A percentile compares a stretch with the other conserved stretches of the same genome.
phyloP scores from a whole-genome alignment of 2,888 invertebrate genomes.

The Rhaphigaster nebulosa region DNA sequence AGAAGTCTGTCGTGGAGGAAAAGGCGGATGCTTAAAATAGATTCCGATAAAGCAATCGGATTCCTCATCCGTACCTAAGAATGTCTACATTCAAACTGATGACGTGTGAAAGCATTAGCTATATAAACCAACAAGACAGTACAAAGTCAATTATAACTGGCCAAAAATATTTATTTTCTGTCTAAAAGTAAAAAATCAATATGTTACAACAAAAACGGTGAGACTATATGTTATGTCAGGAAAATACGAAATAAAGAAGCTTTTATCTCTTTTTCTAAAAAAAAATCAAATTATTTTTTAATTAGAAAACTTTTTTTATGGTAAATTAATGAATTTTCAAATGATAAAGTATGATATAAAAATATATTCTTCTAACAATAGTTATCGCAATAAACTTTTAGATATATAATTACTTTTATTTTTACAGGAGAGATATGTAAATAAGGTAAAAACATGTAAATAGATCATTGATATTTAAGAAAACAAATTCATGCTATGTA shows the following conservation, averaged over 20 bases:
- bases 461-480: background rate
- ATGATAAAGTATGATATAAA: background rate
- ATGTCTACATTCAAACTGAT: background rate
- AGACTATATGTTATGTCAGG: background rate
- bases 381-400: background rate
- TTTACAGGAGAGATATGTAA: background rate
- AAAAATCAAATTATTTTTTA: background rate
- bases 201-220: no score
- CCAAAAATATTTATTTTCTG: background rate
- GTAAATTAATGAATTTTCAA: background rate
- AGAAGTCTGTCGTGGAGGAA: constrained; percentile 47
- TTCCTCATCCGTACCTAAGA: background rate
- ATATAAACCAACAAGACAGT: background rate
- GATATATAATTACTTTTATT: background rate
- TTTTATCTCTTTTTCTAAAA: no score
- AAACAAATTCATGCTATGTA: background rate
- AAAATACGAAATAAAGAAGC: no score
- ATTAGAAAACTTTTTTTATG: background rate
- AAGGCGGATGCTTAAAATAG: background rate
- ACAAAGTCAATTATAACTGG: background rate
- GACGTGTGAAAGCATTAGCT: no score
- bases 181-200: background rate
- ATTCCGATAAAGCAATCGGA: background rate
- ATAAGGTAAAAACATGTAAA: background rate
- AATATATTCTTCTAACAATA: background rate